Base-by-base conservation (phyloP, 1,140 invertebrate species). In the Ceratitis capitata region DNA sequence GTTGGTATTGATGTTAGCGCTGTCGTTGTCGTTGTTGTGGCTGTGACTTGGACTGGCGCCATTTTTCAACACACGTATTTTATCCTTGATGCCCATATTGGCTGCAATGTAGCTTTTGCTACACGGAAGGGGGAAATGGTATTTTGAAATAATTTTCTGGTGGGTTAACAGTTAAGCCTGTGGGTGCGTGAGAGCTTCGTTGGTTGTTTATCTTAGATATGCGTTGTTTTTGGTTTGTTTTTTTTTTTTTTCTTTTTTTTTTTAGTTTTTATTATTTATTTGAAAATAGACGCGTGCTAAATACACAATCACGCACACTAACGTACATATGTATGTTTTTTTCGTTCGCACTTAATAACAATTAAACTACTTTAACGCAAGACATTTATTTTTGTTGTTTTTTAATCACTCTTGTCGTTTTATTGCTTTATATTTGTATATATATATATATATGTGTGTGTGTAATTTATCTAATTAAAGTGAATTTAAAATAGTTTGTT, bases 51-150 rank as follows among this genome's bases (percentile, higher is more conserved):
- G 83, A 23, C 82, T 74, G 9, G 86, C 53, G 87, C 87, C 87
- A 78, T 78, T 78, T 49, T 87, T 86, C 86, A 69, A 82, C n/a
- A 85, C 86, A 7, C 89, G 87, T 19, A 91, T 85, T 9, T 87
- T 87, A 7, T 89, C 87, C n/a, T 87, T 84, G 42, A 91, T 78
- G 45, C 89, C 89, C 89, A 91, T 91, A 47, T 74, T 78, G 39
- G 0, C 2, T n/a, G 64, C 14, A 69, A 69, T 39, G 64, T 35
- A 39, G 64, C 64, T 39, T 39, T 39, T 19, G 35, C n/a, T n/a
- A n/a, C n/a, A n/a, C n/a, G n/a, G n/a, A n/a, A n/a, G n/a, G n/a
- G n/a, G n/a, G n/a, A n/a, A n/a, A n/a, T n/a, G n/a, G n/a, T n/a
- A n/a, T n/a, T n/a, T n/a, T n/a, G n/a, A n/a, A n/a, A n/a, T n/a